Conservation (phyloP, 2,888 invertebrate genomes). For the Caenorhabditis becei region DNA sequence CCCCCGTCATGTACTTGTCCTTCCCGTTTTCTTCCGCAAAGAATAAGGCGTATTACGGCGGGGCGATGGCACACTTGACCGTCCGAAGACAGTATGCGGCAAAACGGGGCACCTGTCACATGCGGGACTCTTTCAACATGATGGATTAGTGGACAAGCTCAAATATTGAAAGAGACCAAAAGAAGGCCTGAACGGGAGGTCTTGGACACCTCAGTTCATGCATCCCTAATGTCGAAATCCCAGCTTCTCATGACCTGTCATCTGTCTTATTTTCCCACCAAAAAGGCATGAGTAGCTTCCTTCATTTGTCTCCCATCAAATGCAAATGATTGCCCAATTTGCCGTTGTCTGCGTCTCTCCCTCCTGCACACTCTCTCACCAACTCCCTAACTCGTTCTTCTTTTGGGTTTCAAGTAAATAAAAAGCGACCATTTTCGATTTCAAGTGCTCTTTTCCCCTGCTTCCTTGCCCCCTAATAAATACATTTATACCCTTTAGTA, state of each 20-base stretch:
- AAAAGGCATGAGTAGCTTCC: conserved; percentile 20
- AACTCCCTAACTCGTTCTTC: conserved; percentile 4
- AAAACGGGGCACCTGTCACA: conserved; percentile 51
- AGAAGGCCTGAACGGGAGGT: neutral
- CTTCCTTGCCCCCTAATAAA: conserved; percentile 9
- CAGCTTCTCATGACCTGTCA: neutral
- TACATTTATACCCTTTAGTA: conserved; percentile 1
- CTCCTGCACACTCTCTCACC: neutral
- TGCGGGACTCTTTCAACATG: conserved; percentile 39
- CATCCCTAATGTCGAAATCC: conserved; percentile 14
- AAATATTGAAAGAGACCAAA: neutral
- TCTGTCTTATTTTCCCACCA: conserved; percentile 6
- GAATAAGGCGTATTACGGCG: conserved; percentile 9
- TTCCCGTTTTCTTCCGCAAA: neutral
- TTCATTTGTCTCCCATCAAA: conserved; percentile 26
- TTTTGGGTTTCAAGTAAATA: conserved; percentile 37
- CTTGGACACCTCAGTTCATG: conserved; percentile 8
- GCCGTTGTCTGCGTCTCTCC: conserved; percentile 13
- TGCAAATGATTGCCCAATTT: conserved; percentile 58
- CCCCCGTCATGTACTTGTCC: conserved; percentile 2
- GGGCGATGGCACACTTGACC: conserved; percentile 32
- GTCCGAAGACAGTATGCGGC: conserved; percentile 41
- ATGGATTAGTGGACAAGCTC: conserved; percentile 30
- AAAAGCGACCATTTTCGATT: conserved; percentile 20
- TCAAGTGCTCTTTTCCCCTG: conserved; percentile 31